These are phyloP conservation scores for Danio albolineatus DNA, from an alignment of 2,797 vertebrate species.

Conservation along the genomic window DNA sequence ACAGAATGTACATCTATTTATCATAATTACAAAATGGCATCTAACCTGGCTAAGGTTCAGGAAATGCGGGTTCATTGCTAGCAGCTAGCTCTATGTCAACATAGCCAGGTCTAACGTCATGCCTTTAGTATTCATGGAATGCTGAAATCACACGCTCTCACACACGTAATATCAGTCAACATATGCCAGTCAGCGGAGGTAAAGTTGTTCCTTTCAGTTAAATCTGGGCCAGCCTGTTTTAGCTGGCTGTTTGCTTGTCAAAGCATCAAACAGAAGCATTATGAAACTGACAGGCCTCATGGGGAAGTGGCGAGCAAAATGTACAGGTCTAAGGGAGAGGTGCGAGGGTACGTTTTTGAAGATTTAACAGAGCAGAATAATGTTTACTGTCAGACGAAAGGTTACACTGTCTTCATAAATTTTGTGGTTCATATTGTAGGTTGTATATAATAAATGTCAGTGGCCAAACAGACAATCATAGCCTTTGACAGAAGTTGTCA, in stretches of 20 bases:
- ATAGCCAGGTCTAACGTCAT: background rate
- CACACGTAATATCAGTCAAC: background rate
- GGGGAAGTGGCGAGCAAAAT: background rate
- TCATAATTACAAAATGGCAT: background rate
- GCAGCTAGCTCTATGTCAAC: background rate
- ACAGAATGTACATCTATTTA: background rate
- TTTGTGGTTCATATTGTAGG: background rate
- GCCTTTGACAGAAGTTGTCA: background rate
- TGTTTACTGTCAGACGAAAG: background rate
- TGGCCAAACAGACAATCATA: background rate
- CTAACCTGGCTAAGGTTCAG: background rate
- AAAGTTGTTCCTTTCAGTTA: background rate
- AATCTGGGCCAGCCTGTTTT: constrained; percentile 42
- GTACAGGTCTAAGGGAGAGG: background rate
- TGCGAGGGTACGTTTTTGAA: background rate
- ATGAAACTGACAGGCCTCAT: constrained; percentile 8
- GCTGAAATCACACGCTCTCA: constrained; percentile 10
- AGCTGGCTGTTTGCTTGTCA: background rate
- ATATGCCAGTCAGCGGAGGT: background rate
- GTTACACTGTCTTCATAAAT: background rate
- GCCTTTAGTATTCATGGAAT: constrained; percentile 33
- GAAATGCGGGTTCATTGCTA: background rate
- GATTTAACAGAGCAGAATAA: background rate
- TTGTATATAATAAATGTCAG: background rate
- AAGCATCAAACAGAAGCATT: background rate